Base-by-base conservation (phyloP, 2,113 vertebrate species). In the Ceuthmochares aereus region DNA sequence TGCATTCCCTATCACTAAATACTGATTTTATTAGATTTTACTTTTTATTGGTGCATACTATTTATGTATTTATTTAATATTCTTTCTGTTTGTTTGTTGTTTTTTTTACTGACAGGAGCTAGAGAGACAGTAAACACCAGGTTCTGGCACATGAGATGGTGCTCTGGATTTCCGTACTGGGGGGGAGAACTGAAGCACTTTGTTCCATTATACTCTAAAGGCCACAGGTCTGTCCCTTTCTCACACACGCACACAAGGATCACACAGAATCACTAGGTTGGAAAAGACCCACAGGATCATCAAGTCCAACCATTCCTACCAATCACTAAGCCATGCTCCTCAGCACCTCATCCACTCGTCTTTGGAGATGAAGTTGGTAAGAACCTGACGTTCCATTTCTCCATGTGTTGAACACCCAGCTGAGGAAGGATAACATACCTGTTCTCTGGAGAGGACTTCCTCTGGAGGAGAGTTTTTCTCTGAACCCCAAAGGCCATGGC, bases 141-240 rank as follows among this genome's bases (percentile, higher is more conserved):
- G 14, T 30, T 9, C 34, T 77, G 30, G 58, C 25, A 47, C 10
- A 55, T 0, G 0, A 78, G 34, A 32, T 79, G 20, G 19, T 32
- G 17, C 58, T 87, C 72, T 68, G 37, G 9, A 29, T 83, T 82
- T 90, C 58, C 66, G n/a, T 11, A 63, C 0, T 26, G 20, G 37
- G 37, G 70, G 14, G 8, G 23, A 93, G 34, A 90, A 81, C 4
- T 27, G 10, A 70, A 34, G 20, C 14, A 59, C 80, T 69, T 70
- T 55, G 15, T n/a, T 69, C 30, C 30, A 30, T 17, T 17, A 29
- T 42, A 16, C 66, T 58, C 21, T 83, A 22, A 69, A 73, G 84
- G 58, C 9, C 30, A 84, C 7, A 56, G 54, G 8, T 9, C 3
- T 32, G 9, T n/a, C 29, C n/a, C 36, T 75, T 40, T 40, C 40